A percentile compares a stretch with the other conserved stretches of the same genome.
These are phyloP conservation scores for Germaria angustata DNA, from an alignment of 2,888 invertebrate genomes.

Conservation along the genomic window DNA sequence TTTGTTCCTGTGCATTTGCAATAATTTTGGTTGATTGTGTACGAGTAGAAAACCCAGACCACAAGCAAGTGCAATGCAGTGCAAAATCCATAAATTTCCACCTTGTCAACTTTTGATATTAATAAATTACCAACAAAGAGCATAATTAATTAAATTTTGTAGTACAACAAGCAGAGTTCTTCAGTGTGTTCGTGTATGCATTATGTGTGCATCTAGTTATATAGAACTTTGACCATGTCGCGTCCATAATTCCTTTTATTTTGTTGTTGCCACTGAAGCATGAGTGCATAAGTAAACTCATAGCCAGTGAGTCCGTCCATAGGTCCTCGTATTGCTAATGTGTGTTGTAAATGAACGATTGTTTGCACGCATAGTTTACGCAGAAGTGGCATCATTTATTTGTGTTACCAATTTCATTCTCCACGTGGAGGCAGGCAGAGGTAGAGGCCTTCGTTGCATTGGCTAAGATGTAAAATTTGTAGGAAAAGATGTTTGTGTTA, in stretches of 20 bases:
- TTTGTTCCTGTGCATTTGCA: slow-evolving; percentile 14
- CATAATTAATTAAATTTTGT: slow-evolving; percentile 79
- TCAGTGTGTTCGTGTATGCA: slow-evolving; percentile 44
- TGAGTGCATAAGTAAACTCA: slow-evolving; percentile 41
- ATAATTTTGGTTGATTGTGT: slow-evolving; percentile 12
- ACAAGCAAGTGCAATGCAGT: slow-evolving; percentile 63
- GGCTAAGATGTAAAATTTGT: slow-evolving; percentile 38
- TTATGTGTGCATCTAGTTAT: slow-evolving; percentile 42
- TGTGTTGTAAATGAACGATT: slow-evolving; percentile 31
- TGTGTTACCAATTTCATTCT: slow-evolving; percentile 51
- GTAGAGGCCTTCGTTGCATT: slow-evolving; percentile 10
- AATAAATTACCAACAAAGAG: slow-evolving; percentile 79
- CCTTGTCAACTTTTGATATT: slow-evolving; percentile 80
- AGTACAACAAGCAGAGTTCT: slow-evolving; percentile 29
- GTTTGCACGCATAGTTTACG: slow-evolving; percentile 59
- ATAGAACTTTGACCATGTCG: slow-evolving; percentile 61
- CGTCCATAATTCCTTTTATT: slow-evolving; percentile 39
- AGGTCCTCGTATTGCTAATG: background rate
- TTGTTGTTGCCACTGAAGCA: slow-evolving; percentile 32
- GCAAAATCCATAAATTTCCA: slow-evolving; percentile 79
- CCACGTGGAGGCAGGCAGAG: slow-evolving; percentile 7
- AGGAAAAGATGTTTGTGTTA: slow-evolving; percentile 46
- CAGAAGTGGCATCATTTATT: slow-evolving; percentile 63
- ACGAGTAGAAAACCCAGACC: slow-evolving; percentile 33
- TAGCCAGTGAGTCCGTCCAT: background rate